A percentile compares a stretch with the other conserved stretches of the same genome.
phyloP scores from a whole-genome alignment of 1,140 invertebrate genomes.

The Solen grandis region DNA sequence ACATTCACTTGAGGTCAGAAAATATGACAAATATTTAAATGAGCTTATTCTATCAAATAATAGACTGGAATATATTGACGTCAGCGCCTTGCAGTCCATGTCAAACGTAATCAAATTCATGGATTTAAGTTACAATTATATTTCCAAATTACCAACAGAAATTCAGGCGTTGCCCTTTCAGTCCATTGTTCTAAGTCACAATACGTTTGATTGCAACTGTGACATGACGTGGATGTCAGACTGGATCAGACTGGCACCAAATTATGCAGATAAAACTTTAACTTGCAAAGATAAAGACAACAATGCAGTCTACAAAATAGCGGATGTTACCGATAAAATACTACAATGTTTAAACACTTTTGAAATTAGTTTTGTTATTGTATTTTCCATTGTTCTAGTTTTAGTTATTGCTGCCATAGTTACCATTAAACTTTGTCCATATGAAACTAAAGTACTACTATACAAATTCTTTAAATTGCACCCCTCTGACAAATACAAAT shows the following conservation, averaged over 20 bases:
- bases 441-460: slow-evolving; percentile 67
- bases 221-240: slow-evolving; percentile 60
- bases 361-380: slow-evolving; percentile 50
- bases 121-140: slow-evolving; percentile 12
- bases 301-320: slow-evolving; percentile 33
- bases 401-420: slow-evolving; percentile 50
- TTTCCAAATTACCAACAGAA: slow-evolving; percentile 42
- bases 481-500: slow-evolving; percentile 52
- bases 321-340: slow-evolving; percentile 29
- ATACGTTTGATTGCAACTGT: slow-evolving; percentile 54
- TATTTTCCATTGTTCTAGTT: slow-evolving; percentile 27
- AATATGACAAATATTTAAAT: no score
- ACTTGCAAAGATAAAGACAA: slow-evolving; percentile 47
- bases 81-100: no score
- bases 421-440: slow-evolving; percentile 63
- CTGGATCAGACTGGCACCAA: slow-evolving; percentile 46
- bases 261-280: slow-evolving; percentile 26
- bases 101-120: no score
- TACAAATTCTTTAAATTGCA: slow-evolving; percentile 57
- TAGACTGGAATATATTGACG: no score
- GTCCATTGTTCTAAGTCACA: slow-evolving; percentile 21
- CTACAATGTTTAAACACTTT: slow-evolving; percentile 48
- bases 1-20: no score
- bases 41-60: no score
- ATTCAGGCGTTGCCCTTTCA: slow-evolving; percentile 33